Percentiles rank a stretch among this genome's conserved stretches.
Evolutionary conservation across 2,113 vertebrate species (phyloP).

Genomic region (Pholis gunnellus): DNA sequence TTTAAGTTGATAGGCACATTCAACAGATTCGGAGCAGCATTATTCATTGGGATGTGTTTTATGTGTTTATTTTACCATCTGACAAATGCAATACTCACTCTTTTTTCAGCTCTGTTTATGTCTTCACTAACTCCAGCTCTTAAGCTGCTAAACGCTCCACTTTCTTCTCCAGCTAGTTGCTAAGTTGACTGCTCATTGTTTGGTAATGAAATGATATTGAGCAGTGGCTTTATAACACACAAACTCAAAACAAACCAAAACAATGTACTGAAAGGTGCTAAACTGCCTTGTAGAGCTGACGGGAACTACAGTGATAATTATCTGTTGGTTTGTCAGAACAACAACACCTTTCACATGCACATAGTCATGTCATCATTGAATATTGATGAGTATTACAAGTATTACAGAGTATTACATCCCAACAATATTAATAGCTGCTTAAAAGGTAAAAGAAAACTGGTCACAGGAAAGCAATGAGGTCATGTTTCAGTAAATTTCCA

Average conservation of each 20-base stretch:
- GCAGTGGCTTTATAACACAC: neutral
- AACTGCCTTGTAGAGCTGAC: neutral
- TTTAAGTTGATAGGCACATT: neutral
- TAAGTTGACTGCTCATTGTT: neutral
- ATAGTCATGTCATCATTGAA: neutral
- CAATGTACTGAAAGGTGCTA: neutral
- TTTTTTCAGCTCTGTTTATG: neutral
- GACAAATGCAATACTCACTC: neutral
- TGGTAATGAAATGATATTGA: neutral
- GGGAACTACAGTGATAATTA: neutral
- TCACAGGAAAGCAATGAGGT: neutral
- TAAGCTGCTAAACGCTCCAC: neutral
- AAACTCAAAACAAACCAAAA: neutral
- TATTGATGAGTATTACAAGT: neutral
- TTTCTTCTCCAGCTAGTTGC: neutral
- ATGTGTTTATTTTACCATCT: neutral
- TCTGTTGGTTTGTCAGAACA: neutral
- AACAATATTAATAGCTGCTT: neutral
- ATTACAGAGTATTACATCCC: too few species aligned
- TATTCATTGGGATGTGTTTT: neutral
- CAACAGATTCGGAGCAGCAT: neutral
- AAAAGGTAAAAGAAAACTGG: neutral
- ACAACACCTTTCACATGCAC: neutral
- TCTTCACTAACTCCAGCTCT: neutral
- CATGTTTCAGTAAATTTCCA: conserved; percentile 18